Conservation (phyloP, 1,140 invertebrate genomes). For the Octopus sinensis region DNA sequence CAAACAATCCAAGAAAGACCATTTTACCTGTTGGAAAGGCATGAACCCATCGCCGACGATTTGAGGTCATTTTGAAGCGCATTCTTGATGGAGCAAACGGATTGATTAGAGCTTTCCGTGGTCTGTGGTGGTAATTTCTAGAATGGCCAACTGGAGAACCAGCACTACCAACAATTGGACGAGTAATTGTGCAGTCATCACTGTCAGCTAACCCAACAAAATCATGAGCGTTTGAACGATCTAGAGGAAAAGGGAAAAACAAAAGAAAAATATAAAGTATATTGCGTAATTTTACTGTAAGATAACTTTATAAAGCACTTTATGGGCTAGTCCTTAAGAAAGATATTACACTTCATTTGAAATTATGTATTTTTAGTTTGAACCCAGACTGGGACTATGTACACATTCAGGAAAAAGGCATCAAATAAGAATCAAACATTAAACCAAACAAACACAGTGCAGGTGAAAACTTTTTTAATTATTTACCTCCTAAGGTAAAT, state of each 20-base stretch:
- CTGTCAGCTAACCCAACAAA: slow-evolving; percentile 39
- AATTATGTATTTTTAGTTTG: too few species aligned
- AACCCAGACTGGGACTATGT: too few species aligned
- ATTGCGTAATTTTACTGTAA: neutral
- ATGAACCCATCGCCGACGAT: slow-evolving; percentile 94
- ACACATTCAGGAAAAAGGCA: too few species aligned
- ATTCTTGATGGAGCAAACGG: slow-evolving; percentile 97
- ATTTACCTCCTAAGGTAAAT: too few species aligned
- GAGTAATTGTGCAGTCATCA: slow-evolving; percentile 32
- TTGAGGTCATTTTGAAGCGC: slow-evolving; percentile 93
- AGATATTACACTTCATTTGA: too few species aligned
- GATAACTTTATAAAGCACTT: too few species aligned
- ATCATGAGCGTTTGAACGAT: slow-evolving; percentile 29
- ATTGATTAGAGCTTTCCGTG: slow-evolving; percentile 68
- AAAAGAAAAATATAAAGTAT: neutral
- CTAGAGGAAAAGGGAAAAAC: slow-evolving; percentile 24
- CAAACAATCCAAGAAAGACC: neutral
- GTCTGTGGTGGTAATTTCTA: slow-evolving; percentile 30
- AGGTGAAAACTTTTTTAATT: too few species aligned
- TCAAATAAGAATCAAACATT: too few species aligned
- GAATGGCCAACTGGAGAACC: slow-evolving; percentile 47
- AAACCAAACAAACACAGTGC: too few species aligned
- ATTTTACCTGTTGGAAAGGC: slow-evolving; percentile 86
- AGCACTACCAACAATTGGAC: slow-evolving; percentile 50
- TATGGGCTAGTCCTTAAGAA: too few species aligned